Evolutionary conservation across 2,888 invertebrate species (phyloP), one percentile per base, ranked within the genome.

Genomic region (Melangyna quadrimaculata): DNA sequence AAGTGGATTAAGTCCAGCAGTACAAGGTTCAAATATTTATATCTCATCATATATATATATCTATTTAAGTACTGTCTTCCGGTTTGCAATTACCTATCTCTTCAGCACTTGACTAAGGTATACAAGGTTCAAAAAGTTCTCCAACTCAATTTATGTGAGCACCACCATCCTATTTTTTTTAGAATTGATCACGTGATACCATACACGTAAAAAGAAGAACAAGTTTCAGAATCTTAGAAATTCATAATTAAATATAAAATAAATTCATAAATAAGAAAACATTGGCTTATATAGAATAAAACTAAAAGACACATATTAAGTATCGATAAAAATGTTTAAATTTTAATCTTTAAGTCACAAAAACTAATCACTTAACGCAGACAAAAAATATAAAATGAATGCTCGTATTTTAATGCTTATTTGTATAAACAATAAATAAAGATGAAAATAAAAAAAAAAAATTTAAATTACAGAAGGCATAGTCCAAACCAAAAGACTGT

Each of bases 381-480:
- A 22, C 19, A 59, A 59, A n/a, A 12, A 35, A 35, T 10, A 29
- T 10, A 12, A 37, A 7, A 17, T 22, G 7, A 12, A 61, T 45
- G 61, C 27, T 43, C 63, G 29, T 45, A 29, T 43, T 40, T 63
- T 27, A 43, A 69, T 72, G 63, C 27, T 78, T 71, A 72, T 51
- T n/a, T 72, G 51, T 40, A 55, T 67, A 79, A 79, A 67, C 79
- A 74, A 79, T 72, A 51, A 48, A 73, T 53, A 65, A 65, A 78
- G 45, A 67, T 75, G 12, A 32, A 37, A 19, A 55, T 22, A 24
- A 24, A 14, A 3, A 24, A 24, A 14, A 3, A 55, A 57, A 45
- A 27, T 35, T 40, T 7, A 72, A 48, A 59, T 79, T 51, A 19
- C 53, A 55, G 40, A 59, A 70, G 70, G 17, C n/a, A n/a, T n/a